Percentiles rank a stretch among this genome's conserved stretches.
Evolutionary conservation across 2,797 vertebrate genomes (phyloP).

Genomic region (Gastrophryne carolinensis): DNA sequence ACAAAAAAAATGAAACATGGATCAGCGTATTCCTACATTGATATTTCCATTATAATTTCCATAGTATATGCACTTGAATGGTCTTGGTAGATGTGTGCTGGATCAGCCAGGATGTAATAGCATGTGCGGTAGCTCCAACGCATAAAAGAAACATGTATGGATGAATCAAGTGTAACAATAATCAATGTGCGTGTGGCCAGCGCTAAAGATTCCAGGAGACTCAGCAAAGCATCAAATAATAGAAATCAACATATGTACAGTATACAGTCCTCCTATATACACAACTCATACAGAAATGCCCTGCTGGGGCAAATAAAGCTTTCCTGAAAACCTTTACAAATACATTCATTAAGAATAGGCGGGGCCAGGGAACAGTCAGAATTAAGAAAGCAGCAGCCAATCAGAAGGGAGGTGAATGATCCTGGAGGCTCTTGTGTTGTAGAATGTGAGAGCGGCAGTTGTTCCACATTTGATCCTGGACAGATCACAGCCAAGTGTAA

Average conservation of each 20-base stretch:
- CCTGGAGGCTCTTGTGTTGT: neutral
- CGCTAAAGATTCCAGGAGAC: neutral
- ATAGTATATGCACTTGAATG: no score
- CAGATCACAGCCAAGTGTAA: neutral
- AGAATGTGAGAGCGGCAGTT: neutral
- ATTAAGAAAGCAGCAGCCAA: neutral
- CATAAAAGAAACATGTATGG: no score
- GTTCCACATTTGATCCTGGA: neutral
- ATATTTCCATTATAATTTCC: no score
- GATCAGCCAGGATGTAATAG: no score
- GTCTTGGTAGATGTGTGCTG: no score
- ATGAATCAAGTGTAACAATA: no score
- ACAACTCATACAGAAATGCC: neutral
- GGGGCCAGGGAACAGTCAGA: neutral
- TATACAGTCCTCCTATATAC: conserved; percentile 20
- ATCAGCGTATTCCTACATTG: no score
- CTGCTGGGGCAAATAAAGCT: neutral
- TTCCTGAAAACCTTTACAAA: neutral
- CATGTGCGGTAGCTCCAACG: no score
- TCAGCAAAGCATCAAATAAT: neutral
- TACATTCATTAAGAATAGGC: neutral
- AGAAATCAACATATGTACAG: conserved; percentile 16
- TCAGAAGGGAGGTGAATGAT: no score
- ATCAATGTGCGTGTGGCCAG: no score
- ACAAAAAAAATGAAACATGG: no score